Conservation (phyloP, 2,888 invertebrate species). For the Coleophora flavipennella region DNA sequence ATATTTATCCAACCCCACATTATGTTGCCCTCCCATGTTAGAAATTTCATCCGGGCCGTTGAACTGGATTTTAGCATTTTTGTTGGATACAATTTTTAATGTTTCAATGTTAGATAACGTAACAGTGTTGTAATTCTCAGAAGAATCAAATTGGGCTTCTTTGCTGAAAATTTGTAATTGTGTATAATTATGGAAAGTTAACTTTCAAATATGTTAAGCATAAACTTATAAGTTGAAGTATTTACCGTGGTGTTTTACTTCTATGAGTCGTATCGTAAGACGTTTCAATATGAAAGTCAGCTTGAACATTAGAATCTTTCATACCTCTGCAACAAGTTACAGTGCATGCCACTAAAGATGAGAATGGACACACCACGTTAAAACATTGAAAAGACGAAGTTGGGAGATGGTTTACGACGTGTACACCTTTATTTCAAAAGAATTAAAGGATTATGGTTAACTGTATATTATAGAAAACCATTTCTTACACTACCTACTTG, state of each 20-base stretch:
- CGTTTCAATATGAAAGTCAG: slow-evolving; percentile 7
- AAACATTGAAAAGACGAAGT: no score
- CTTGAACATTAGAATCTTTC: slow-evolving; percentile 13
- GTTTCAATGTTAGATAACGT: slow-evolving; percentile 12
- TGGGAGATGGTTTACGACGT: no score
- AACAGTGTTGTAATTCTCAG: slow-evolving; percentile 34
- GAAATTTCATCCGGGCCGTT: slow-evolving; percentile 17
- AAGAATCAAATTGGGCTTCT: slow-evolving; percentile 37
- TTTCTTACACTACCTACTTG: no score
- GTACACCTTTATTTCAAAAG: no score
- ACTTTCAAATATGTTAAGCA: no score
- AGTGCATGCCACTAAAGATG: no score
- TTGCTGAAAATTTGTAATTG: slow-evolving; percentile 29
- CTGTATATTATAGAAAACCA: no score
- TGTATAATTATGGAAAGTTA: no score
- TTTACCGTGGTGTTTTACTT: slow-evolving; percentile 17
- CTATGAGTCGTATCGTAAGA: background rate
- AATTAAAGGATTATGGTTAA: no score
- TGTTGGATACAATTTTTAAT: slow-evolving; percentile 8
- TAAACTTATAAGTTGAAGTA: no score
- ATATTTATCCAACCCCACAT: background rate
- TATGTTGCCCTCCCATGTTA: background rate
- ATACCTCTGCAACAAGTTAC: slow-evolving; percentile 5
- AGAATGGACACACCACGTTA: no score
- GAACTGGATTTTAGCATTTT: slow-evolving; percentile 31